Percentiles rank a stretch among this genome's conserved stretches.
Conservation (phyloP, 23 tunicate species). For the Trididemnum nubilum region DNA sequence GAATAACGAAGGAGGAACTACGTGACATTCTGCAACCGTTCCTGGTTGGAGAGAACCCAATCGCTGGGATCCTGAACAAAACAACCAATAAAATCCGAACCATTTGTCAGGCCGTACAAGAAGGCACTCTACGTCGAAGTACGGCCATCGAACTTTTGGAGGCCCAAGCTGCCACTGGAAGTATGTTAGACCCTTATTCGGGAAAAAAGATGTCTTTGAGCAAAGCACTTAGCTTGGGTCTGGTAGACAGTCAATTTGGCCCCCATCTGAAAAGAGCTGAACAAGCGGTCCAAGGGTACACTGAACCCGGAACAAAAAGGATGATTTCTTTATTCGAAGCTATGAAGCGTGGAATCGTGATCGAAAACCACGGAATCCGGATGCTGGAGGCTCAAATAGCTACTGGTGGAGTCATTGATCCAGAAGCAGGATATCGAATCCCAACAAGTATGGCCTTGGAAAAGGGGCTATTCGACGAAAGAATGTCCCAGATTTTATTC, state of each 20-base stretch:
- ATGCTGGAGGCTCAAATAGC: slow-evolving; percentile 94
- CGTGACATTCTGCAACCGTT: slow-evolving; percentile 70
- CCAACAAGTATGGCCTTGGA: slow-evolving; percentile 67
- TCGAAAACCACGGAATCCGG: slow-evolving; percentile 87
- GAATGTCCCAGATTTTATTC: slow-evolving; percentile 62
- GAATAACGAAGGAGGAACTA: slow-evolving; percentile 72
- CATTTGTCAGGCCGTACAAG: slow-evolving; percentile 73
- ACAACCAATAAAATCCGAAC: slow-evolving; percentile 65
- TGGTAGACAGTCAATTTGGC: slow-evolving; percentile 55
- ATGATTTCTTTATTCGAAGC: slow-evolving; percentile 80
- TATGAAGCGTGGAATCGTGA: slow-evolving; percentile 68
- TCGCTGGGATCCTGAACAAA: slow-evolving; percentile 76
- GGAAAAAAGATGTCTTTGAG: slow-evolving; percentile 87
- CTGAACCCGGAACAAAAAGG: slow-evolving; percentile 52
- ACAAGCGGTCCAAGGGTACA: slow-evolving; percentile 75
- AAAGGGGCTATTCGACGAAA: slow-evolving; percentile 63
- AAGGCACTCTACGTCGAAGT: slow-evolving; percentile 57
- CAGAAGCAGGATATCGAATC: slow-evolving; percentile 86
- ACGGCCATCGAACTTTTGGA: slow-evolving; percentile 86
- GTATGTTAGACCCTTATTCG: slow-evolving; percentile 74
- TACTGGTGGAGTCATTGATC: slow-evolving; percentile 95
- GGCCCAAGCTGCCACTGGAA: slow-evolving; percentile 96
- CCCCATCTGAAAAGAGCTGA: slow-evolving; percentile 57
- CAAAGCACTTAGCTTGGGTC: slow-evolving; percentile 64
- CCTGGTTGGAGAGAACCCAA: slow-evolving; percentile 79